Base-by-base conservation (phyloP, 1,140 invertebrate species). In the Armadillidium nasatum region DNA sequence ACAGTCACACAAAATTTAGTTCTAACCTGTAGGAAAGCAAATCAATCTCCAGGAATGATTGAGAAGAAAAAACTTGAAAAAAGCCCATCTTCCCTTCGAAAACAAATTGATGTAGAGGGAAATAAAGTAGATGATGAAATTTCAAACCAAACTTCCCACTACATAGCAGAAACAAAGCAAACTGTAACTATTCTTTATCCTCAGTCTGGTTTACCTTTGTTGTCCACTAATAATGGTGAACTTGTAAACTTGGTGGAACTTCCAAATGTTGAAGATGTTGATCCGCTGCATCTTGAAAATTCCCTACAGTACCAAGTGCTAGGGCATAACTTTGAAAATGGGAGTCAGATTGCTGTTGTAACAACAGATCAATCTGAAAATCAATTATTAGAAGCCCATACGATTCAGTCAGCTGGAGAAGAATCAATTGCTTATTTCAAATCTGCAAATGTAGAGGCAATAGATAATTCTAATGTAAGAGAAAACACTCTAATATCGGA, bases 171-270 rank as follows among this genome's bases (percentile, higher is more conserved):
- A 9, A 50, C 9, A 10, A 50, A 50, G 15, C 74, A 75, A 33
- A 22, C 77, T 7, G 77, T 78, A 67, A 78, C 77, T 19, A 71
- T 74, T 13, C 44, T 78, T 21, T 78, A 78, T 33, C 77, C 77
- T 44, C 77, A 75, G 77, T 78, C 77, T 43, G 44, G 68, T 23
- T 50, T 78, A 4, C 77, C 77, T 10, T 22, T 78, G 33, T 44
- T 78, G 46, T 33, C 67, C n/a, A 46, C 77, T 11, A n/a, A 73
- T 44, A 73, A 78, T 68, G 73, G 73, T 33, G 72, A 71, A 23
- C 71, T 72, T 44, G 77, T 78, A 11, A 78, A 78, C 45, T 75
- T 78, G 75, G 77, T 78, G 10, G 77, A 78, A 44, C 43, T 78
- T 10, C 70, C 77, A 22, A 73, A 44, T 45, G 77, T 78, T 7